Evolutionary conservation across 2,888 invertebrate genomes (phyloP).

Genomic region (Apotomis betuletana): DNA sequence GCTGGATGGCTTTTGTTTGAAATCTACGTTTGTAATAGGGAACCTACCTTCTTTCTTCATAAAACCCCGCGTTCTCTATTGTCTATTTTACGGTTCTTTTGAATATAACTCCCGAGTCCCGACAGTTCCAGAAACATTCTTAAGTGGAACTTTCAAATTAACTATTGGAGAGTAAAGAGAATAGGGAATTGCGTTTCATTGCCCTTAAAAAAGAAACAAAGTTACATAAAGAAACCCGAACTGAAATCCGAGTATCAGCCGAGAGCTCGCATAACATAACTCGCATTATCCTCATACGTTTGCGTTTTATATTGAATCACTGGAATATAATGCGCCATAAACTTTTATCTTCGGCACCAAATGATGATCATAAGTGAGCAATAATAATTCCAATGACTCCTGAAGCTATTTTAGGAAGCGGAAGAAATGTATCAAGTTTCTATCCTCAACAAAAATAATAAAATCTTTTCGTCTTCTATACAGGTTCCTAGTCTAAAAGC

Average conservation of each 20-base stretch:
- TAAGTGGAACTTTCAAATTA: constrained; percentile 5
- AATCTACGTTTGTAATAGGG: not conserved
- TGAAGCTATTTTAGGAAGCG: constrained; percentile 21
- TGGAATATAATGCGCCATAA: constrained; percentile 41
- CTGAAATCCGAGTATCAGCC: constrained; percentile 12
- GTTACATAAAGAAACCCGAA: not conserved
- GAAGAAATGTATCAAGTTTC: constrained; percentile 6
- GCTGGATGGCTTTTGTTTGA: no score
- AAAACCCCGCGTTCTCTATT: not conserved
- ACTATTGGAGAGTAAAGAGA: not conserved
- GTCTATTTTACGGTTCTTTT: not conserved
- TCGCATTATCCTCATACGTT: constrained; percentile 33
- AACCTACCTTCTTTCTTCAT: not conserved
- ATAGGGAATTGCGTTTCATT: not conserved
- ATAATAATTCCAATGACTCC: constrained; percentile 34
- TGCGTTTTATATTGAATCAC: constrained; percentile 41
- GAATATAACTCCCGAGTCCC: not conserved
- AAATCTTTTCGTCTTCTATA: not conserved
- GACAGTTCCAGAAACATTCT: constrained; percentile 8
- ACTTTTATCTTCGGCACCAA: constrained; percentile 39
- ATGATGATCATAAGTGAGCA: constrained; percentile 40
- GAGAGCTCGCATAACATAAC: constrained; percentile 17
- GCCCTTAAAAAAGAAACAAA: constrained; percentile 3
- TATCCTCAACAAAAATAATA: not conserved
- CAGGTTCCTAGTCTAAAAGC: not conserved